Evolutionary conservation across 2,113 vertebrate species (phyloP).

Genomic region (Toxostoma redivivum): DNA sequence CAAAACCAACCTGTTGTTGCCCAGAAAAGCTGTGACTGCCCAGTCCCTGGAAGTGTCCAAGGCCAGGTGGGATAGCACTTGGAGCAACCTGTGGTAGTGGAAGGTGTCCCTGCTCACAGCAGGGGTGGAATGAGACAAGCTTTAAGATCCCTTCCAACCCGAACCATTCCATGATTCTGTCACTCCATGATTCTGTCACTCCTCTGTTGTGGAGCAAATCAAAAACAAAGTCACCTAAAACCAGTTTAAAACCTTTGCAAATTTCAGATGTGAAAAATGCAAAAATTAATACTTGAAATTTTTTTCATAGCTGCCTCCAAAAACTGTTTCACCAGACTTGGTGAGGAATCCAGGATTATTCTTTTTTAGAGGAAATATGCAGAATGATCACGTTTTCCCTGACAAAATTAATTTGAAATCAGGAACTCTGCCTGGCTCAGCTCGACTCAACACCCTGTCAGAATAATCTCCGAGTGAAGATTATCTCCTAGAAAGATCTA

Average conservation of each 20-base stretch:
- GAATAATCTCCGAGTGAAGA: background rate
- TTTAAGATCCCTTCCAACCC: background rate
- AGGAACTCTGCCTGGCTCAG: constrained; percentile 21
- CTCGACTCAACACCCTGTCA: background rate
- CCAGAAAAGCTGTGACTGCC: background rate
- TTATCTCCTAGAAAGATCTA: constrained; percentile 24
- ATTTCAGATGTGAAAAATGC: background rate
- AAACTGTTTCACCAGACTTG: background rate
- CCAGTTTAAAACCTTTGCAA: background rate
- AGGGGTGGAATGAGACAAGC: background rate
- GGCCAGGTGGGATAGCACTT: background rate
- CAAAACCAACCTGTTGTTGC: background rate
- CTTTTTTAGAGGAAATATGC: background rate
- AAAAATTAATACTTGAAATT: background rate
- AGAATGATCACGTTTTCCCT: background rate
- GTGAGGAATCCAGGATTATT: background rate
- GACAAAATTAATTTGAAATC: constrained; percentile 1
- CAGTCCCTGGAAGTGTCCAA: background rate
- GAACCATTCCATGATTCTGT: background rate
- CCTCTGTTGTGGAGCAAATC: background rate
- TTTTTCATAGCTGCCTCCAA: background rate
- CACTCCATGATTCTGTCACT: background rate
- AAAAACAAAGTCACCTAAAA: background rate
- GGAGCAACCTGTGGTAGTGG: background rate
- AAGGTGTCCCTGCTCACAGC: background rate